phyloP scores from a whole-genome alignment of 2,888 invertebrate genomes.

The Hypselothyrea guttata region DNA sequence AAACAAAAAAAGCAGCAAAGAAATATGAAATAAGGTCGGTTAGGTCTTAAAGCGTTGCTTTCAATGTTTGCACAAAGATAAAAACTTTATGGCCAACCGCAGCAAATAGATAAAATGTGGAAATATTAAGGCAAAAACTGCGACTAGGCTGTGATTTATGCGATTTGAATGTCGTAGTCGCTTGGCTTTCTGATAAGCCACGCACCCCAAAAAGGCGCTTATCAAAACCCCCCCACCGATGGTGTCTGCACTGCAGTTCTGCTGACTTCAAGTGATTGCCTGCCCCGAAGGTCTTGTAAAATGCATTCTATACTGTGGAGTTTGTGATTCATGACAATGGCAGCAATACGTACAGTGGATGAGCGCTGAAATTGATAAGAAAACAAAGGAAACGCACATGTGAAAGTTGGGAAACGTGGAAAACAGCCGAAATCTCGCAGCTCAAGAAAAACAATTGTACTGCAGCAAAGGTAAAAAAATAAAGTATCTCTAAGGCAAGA shows the following conservation, averaged over 20 bases:
- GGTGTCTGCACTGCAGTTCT: slow-evolving; percentile 46
- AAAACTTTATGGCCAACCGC: slow-evolving; percentile 66
- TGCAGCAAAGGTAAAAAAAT: slow-evolving; percentile 18
- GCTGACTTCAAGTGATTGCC: slow-evolving; percentile 4
- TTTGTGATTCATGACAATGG: slow-evolving; percentile 53
- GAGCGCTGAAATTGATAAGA: slow-evolving; percentile 61
- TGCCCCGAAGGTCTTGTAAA: slow-evolving; percentile 23
- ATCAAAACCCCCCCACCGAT: slow-evolving; percentile 40
- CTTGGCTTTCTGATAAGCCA: slow-evolving; percentile 61
- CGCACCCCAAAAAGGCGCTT: slow-evolving; percentile 56
- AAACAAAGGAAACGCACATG: slow-evolving; percentile 63
- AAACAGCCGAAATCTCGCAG: slow-evolving; percentile 21
- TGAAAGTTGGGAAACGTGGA: slow-evolving; percentile 49
- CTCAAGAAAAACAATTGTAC: slow-evolving; percentile 12
- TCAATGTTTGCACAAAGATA: slow-evolving; percentile 72
- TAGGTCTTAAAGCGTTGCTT: slow-evolving; percentile 65
- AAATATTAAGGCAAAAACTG: slow-evolving; percentile 64
- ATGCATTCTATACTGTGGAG: slow-evolving; percentile 51
- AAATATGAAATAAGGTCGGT: slow-evolving; percentile 63
- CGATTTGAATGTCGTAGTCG: slow-evolving; percentile 64
- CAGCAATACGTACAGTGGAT: slow-evolving; percentile 3
- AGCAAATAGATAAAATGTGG: slow-evolving; percentile 67
- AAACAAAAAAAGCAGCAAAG: slow-evolving; percentile 11
- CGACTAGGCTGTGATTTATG: slow-evolving; percentile 74
- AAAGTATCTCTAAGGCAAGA: slow-evolving; percentile 49